phyloP scores from a whole-genome alignment of 2,888 invertebrate genomes.

The Euproctis similis region DNA sequence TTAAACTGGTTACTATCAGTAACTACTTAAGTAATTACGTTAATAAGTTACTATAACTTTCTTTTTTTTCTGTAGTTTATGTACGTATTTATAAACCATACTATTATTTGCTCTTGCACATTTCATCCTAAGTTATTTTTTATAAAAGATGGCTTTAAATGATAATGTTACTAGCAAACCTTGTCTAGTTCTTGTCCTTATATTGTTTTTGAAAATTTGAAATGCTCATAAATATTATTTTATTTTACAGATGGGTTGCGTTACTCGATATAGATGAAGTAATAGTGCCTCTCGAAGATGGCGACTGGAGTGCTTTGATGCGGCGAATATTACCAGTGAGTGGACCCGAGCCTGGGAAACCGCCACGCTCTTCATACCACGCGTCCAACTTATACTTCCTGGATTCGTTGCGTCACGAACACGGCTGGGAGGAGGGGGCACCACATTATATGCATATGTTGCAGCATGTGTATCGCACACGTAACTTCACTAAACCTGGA shows the following conservation, averaged over 20 bases:
- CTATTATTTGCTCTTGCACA: too few relatives aligned
- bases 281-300: constrained; percentile 89
- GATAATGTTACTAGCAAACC: too few relatives aligned
- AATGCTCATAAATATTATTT: too few relatives aligned
- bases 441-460: constrained; percentile 95
- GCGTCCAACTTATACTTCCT: constrained; percentile 95
- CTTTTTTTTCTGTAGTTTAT: too few relatives aligned
- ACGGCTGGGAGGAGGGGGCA: constrained; percentile 85
- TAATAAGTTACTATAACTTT: too few relatives aligned
- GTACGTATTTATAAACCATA: too few relatives aligned
- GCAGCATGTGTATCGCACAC: constrained; percentile 92
- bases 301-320: constrained; percentile 87
- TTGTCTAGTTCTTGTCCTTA: too few relatives aligned
- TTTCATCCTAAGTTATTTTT: too few relatives aligned
- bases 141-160: too few relatives aligned
- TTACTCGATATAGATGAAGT: constrained; percentile 95
- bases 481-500: constrained; percentile 94
- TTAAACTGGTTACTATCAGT: too few relatives aligned
- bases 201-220: too few relatives aligned
- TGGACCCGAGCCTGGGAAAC: constrained; percentile 67
- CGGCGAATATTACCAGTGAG: constrained; percentile 80
- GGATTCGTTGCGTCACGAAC: constrained; percentile 88
- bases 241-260: constrained; percentile 93
- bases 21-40: too few relatives aligned
- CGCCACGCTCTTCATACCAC: constrained; percentile 86